Conservation (phyloP, 2,888 invertebrate genomes). For the Steinernema scapterisci region DNA sequence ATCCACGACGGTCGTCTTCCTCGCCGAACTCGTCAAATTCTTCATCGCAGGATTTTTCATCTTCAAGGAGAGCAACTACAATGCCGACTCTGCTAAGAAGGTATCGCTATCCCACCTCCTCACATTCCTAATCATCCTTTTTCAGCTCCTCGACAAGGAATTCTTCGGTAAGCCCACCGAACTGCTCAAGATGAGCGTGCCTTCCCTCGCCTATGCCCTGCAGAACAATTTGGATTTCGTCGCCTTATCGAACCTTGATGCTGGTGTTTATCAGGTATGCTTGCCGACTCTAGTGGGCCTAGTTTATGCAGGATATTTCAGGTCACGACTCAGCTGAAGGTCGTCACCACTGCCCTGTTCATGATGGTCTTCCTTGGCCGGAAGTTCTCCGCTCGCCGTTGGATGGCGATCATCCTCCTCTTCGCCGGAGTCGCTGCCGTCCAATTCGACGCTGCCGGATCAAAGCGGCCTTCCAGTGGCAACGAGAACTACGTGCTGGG, state of each 20-base stretch:
- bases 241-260: slow-evolving; percentile 66
- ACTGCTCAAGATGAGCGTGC: slow-evolving; percentile 67
- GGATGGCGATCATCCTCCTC: slow-evolving; percentile 66
- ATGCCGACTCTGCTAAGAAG: slow-evolving; percentile 33
- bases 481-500: slow-evolving; percentile 64
- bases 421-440: slow-evolving; percentile 67
- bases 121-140: not conserved
- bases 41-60: slow-evolving; percentile 57
- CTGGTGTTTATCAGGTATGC: slow-evolving; percentile 66
- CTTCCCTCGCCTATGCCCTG: slow-evolving; percentile 66
- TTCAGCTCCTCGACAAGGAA: slow-evolving; percentile 52
- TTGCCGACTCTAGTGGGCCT: not conserved
- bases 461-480: not conserved
- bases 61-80: slow-evolving; percentile 47
- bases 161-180: slow-evolving; percentile 64
- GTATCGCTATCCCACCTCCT: slow-evolving; percentile 9
- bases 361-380: slow-evolving; percentile 67
- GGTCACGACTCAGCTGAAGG: slow-evolving; percentile 68
- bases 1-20: slow-evolving; percentile 63
- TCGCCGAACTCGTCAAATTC: slow-evolving; percentile 62
- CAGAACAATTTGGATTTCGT: slow-evolving; percentile 68
- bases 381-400: slow-evolving; percentile 61
- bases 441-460: slow-evolving; percentile 43
- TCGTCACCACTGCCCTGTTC: slow-evolving; percentile 68
- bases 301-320: slow-evolving; percentile 44